Evolutionary conservation across 2,888 invertebrate genomes (phyloP), one percentile per base, ranked within the genome.

Genomic region (Onchidella celtica): DNA sequence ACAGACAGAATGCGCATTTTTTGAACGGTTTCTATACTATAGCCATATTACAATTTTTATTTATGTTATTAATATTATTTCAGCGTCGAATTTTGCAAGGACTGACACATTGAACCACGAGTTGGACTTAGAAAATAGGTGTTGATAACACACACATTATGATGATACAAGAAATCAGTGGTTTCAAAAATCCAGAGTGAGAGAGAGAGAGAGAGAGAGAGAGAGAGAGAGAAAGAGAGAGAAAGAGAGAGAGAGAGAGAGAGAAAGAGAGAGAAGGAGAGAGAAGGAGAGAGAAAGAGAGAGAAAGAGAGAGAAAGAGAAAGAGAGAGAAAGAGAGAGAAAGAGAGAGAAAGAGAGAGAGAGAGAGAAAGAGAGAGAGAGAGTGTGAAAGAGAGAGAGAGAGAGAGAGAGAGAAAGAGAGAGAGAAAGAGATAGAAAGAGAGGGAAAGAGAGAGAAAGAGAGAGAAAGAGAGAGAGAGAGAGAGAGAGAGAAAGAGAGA

Each of bases 301-400:
- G 14, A 34, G 6, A 76, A 1, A 63, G 2, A 24, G 47, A 76
- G 17, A 61, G 59, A 61, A 11, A 74, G 24, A 21, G 32, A 47
- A 6, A 47, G 17, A 61, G 11, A 36, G n/a, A 74, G 11, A 61
- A 2, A 74, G 36, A 61, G 32, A 74, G 59, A 57, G 36, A 74
- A 3, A 57, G 72, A 73, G 72, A 73, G 57, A 73, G 57, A 73
- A 57, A 47, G 72, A 59, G 34, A 61, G 36, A 74, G 63, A 38
- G 63, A 74, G 74, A 59, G 63, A 74, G 59, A 74, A 32, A 57
- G 57, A 61, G 59, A 34, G 74, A 74, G 74, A 74, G 74, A 74
- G 61, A 61, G 24, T 34, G 59, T 34, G 38, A 61, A 47, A 61
- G 14, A 61, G 74, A 61, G 74, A 61, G 74, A 73, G 73, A 73